Base-by-base conservation (phyloP, 2,113 vertebrate genomes). In the Clarias macrocephalus region DNA sequence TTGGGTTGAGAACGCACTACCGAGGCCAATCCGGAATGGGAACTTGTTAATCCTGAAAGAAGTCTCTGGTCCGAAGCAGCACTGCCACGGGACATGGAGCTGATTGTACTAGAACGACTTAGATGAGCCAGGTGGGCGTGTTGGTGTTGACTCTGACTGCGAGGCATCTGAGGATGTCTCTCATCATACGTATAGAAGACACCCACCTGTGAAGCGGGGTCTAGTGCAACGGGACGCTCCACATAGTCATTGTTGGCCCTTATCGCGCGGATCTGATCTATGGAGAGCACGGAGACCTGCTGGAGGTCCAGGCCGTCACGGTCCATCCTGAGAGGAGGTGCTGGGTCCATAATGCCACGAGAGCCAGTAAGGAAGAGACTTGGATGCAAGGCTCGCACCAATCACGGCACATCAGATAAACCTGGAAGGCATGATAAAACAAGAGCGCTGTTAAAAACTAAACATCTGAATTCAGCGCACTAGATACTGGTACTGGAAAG, bases 221-320 rank as follows among this genome's bases (percentile, higher is more conserved):
- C 93, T 18, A 96, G 94, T 0, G 92, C 88, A 30, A 96, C 93
- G 0, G 98, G 98, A 33, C 96, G 92, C 11, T 99, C 98, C 96
- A 99, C 97, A 73, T 99, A 99, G 95, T 99, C 97, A 91, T 99
- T 99, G 95, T 93, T 97, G 93, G 97, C 96, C 16, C 97, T 95
- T 93, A 97, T 97, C 92, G 96, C 94, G 70, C 95, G 96, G 93
- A 99, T 99, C 93, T 99, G 97, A 88, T 98, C 96, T 4, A 99
- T 96, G 84, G 98, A 99, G 89, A 99, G 95, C 83, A 99, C 96
- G 30, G 91, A 92, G 52, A 92, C 93, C 92, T 96, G 97, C 93
- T 97, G 97, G 86, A 96, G 94, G 91, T 97, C 97, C 92, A 97
- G 95, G 1, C 93, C 91, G 12, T 95, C 94, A 18, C 94, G 86